A percentile compares a stretch with the other conserved stretches of the same genome.
Evolutionary conservation across 2,888 invertebrate genomes (phyloP).

Genomic region (Malachius bipustulatus): DNA sequence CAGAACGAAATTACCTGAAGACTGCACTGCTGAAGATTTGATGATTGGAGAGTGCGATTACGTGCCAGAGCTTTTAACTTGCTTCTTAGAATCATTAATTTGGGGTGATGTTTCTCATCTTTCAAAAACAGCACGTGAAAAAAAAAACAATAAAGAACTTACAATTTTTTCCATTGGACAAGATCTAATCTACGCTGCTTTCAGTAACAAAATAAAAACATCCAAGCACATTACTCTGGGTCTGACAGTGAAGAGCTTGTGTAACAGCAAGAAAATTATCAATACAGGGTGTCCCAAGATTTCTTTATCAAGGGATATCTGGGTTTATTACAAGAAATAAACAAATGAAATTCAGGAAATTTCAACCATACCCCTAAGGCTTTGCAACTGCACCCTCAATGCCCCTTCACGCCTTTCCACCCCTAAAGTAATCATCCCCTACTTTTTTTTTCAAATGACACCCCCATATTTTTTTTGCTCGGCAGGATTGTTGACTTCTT

Average conservation of each 20-base stretch:
- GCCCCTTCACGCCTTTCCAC: too few relatives aligned
- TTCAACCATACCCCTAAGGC: too few relatives aligned
- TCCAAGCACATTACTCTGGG: slow-evolving; percentile 24
- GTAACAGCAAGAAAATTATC: slow-evolving; percentile 22
- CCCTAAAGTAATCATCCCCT: too few relatives aligned
- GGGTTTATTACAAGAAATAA: too few relatives aligned
- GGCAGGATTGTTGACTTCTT: too few relatives aligned
- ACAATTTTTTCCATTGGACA: slow-evolving; percentile 16
- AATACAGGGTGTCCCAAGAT: too few relatives aligned
- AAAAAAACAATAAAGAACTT: slow-evolving; percentile 3
- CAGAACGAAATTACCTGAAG: slow-evolving; percentile 21
- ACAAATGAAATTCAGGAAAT: too few relatives aligned
- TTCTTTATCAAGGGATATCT: too few relatives aligned
- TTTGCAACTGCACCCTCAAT: too few relatives aligned
- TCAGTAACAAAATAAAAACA: slow-evolving; percentile 22
- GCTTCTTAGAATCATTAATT: slow-evolving; percentile 18
- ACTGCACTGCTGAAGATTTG: slow-evolving; percentile 20
- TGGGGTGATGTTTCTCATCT: slow-evolving; percentile 18
- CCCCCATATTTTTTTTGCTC: too few relatives aligned
- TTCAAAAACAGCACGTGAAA: slow-evolving; percentile 16
- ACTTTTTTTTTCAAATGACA: too few relatives aligned
- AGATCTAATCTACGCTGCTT: slow-evolving; percentile 20
- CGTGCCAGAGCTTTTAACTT: slow-evolving; percentile 19
- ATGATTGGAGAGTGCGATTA: slow-evolving; percentile 20
- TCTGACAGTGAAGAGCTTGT: slow-evolving; percentile 24